Conservation (phyloP, 2,888 invertebrate species). For the Drosophila recens region DNA sequence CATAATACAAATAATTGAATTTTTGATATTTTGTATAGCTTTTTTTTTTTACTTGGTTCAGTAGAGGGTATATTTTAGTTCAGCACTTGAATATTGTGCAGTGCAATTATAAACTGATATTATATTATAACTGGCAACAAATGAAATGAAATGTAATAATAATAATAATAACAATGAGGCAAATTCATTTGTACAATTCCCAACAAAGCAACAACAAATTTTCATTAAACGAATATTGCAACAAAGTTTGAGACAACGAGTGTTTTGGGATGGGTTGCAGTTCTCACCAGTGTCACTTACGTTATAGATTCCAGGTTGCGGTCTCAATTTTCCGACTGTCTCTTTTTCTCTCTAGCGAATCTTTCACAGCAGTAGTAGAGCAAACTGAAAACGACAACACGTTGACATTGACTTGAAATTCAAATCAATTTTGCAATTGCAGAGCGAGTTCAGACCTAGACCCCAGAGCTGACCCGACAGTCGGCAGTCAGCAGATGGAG, state of each 20-base stretch:
- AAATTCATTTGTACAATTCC: constrained; percentile 29
- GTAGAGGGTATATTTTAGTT: not conserved
- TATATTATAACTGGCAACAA: constrained; percentile 25
- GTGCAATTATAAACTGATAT: too few species aligned
- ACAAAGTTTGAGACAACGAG: not conserved
- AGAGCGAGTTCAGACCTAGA: constrained; percentile 7
- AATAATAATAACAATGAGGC: constrained; percentile 14
- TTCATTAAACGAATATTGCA: constrained; percentile 45
- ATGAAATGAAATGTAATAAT: constrained; percentile 21
- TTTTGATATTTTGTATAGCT: not conserved
- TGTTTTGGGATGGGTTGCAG: not conserved
- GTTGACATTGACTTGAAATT: constrained; percentile 65
- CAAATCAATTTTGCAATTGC: constrained; percentile 59
- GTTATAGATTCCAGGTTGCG: constrained; percentile 20
- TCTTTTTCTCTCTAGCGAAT: not conserved
- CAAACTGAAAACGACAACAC: constrained; percentile 34
- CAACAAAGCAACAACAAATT: constrained; percentile 18
- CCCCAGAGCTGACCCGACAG: constrained; percentile 9
- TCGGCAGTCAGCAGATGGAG: not conserved
- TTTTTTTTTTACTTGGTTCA: not conserved
- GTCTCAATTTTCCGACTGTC: not conserved
- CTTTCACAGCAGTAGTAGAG: not conserved
- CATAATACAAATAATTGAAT: too few species aligned
- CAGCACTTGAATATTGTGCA: not conserved
- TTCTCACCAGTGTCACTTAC: constrained; percentile 25